Conservation (phyloP, 2,113 vertebrate genomes). For the Phaethornis superciliosus region DNA sequence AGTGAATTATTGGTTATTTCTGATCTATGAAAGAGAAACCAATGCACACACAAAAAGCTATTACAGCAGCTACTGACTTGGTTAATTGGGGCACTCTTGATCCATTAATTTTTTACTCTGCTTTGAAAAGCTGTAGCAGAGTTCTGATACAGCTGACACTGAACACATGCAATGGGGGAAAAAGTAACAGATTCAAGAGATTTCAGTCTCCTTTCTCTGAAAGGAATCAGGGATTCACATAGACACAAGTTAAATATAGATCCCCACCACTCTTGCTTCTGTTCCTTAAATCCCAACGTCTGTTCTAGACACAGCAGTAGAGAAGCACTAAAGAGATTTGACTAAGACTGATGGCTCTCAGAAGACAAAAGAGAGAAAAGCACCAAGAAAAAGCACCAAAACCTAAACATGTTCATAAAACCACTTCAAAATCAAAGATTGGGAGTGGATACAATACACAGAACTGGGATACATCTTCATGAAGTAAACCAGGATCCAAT, state of each 20-base stretch:
- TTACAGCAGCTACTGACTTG: neutral
- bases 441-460: neutral
- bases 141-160: neutral
- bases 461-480: neutral
- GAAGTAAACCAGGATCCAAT: neutral
- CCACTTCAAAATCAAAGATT: neutral
- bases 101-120: neutral
- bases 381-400: neutral
- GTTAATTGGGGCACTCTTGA: slow-evolving; percentile 17
- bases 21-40: neutral
- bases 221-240: neutral
- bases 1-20: neutral
- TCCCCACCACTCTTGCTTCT: neutral
- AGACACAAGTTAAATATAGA: neutral
- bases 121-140: neutral
- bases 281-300: neutral
- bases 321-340: neutral
- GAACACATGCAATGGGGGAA: neutral
- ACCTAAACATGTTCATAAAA: neutral
- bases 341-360: neutral
- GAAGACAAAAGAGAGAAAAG: neutral
- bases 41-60: neutral
- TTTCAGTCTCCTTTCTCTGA: neutral
- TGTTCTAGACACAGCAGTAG: neutral
- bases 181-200: slow-evolving; percentile 2